Evolutionary conservation across 2,113 vertebrate species (phyloP), one percentile per base, ranked within the genome.

Genomic region (Sinocyclocheilus maitianheensis): DNA sequence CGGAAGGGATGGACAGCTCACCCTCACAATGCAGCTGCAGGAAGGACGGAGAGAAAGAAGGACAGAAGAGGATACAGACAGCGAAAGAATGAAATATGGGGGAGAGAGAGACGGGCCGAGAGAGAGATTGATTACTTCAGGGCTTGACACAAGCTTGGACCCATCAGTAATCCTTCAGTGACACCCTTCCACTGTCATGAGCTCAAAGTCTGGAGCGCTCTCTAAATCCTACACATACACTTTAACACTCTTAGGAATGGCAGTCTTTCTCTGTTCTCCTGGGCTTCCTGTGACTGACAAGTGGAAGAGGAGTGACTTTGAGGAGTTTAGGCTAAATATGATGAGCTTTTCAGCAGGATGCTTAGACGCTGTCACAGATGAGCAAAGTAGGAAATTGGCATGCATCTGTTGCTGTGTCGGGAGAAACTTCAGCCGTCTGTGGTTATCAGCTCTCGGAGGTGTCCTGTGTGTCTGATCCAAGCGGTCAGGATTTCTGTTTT

Each of bases 331-430:
- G 89, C 88, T 63, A 85, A 91, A 89, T 88, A 84, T 91, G 84
- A 93, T 81, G 81, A 86, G 87, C 81, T 86, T 86, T 86, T 82
- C 71, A 77, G 77, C n/a, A 63, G 77, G 26, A 84, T 26, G 82
- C 84, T 82, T 81, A 86, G 72, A 63, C 37, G 34, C 76, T 84
- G 85, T 87, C 71, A 89, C 72, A 58, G 30, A 82, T 77, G 72
- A 87, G 85, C 48, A 93, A 94, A 92, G 90, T 90, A 93, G 92
- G 92, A 93, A 93, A 92, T 93, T 93, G 93, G 92, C 91, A 90
- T 91, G 92, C 90, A 90, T 92, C 91, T 93, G 92, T 92, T 92
- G 91, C 85, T 30, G 88, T 90, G 92, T 93, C 91, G 93, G 91
- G 90, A 91, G 90, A 53, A 93, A 93, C 94, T 94, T 93, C 92